Base-by-base conservation (phyloP, 1,140 invertebrate genomes). In the Philopotamus ludificatus region DNA sequence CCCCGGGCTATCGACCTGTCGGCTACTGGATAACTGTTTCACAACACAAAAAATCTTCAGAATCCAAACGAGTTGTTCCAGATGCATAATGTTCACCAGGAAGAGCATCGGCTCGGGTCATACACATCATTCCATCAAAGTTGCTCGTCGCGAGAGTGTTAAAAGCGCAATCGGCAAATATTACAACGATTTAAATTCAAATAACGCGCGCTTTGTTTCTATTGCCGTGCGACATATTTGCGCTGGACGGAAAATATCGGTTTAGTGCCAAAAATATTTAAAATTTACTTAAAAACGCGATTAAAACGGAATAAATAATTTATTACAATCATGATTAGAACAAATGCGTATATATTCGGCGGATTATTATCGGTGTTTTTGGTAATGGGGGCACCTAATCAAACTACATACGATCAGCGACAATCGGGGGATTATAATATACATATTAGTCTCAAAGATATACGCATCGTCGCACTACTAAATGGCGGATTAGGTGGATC, bases 391-490 rank as follows among this genome's bases (percentile, higher is more conserved):
- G 15, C 39, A 45, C 50, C 49, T 1, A 50, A 62, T 16, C 42
- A 15, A 41, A 66, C 67, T 54, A 71, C 72, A 18, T 89, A 86
- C 74, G 88, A 92, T 76, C 88, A 91, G 73, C 84, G 86, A 26
- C 90, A 92, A 75, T 85, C 83, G 1, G 90, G 90, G 2, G 85
- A 89, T 63, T 81, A 89, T 66, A 92, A 92, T 76, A 85, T 92
- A 42, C 89, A 89, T 72, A 78, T 92, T 45, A 86, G 89, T 73
- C 75, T 91, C 51, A 91, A 91, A 76, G 87, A 91, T 76, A 77
- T 92, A 54, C 83, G 88, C 72, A 84, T 92, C 69, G 81, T 90
- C 65, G 89, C 89, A 25, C 72, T 91, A 28, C 70, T 79, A 57
- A 77, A 76, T 63, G 74, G 74, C 1, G 73, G 74, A 4, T 76